Percentiles rank a stretch among this genome's conserved stretches.
Evolutionary conservation across 2,888 invertebrate genomes (phyloP).

Genomic region (Geophilus truncorum): DNA sequence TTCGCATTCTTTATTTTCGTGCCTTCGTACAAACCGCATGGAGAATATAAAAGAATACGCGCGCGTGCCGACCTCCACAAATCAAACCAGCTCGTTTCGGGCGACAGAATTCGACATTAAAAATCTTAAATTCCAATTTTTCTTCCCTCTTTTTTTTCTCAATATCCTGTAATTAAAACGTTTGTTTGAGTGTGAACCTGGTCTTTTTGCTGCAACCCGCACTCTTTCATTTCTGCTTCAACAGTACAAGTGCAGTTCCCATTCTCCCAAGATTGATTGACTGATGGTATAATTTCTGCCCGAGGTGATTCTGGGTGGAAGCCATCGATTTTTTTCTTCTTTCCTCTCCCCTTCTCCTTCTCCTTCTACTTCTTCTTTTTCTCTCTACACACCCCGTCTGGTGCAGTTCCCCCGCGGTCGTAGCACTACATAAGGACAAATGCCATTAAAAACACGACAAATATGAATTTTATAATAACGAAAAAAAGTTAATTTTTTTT

Average conservation of each 20-base stretch:
- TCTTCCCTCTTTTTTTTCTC: too few species aligned
- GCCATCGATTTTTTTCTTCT: slow-evolving; percentile 12
- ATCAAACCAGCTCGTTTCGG: background rate
- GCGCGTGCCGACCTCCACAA: background rate
- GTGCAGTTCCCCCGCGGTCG: slow-evolving; percentile 7
- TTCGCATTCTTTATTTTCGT: background rate
- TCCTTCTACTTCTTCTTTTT: background rate
- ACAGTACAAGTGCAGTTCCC: slow-evolving; percentile 2
- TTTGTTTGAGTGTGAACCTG: background rate
- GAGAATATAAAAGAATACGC: background rate
- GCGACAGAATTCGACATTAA: background rate
- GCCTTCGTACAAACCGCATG: background rate
- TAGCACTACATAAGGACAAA: slow-evolving; percentile 4
- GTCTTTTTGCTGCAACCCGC: background rate
- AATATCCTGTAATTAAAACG: background rate
- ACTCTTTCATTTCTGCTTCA: slow-evolving; percentile 16
- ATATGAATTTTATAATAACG: background rate
- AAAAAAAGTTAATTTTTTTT: background rate
- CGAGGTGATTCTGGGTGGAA: slow-evolving; percentile 20
- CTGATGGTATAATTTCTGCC: slow-evolving; percentile 20
- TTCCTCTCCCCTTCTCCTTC: background rate
- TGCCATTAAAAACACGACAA: slow-evolving; percentile 14
- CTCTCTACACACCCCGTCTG: slow-evolving; percentile 6
- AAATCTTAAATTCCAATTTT: background rate
- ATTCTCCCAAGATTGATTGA: slow-evolving; percentile 10